Evolutionary conservation across 2,797 vertebrate species (phyloP).

Genomic region (Falco peregrinus): DNA sequence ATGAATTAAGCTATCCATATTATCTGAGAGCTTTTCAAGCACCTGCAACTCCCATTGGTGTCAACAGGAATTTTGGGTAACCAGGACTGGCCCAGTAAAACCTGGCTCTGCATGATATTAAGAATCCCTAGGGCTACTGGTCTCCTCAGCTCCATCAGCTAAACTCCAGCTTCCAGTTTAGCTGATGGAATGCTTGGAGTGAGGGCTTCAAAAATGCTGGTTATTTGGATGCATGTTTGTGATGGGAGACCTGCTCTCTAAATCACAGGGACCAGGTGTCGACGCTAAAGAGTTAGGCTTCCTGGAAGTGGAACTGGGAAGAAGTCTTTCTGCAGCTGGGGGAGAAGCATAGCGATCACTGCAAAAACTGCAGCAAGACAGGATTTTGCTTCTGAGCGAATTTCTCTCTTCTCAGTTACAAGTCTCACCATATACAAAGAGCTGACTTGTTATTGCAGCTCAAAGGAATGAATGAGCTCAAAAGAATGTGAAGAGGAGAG

Average conservation of each 20-base stretch:
- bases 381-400: not conserved
- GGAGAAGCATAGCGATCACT: rapidly evolving
- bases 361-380: not conserved
- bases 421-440: slow-evolving; percentile 49
- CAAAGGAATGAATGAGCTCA: slow-evolving; percentile 64
- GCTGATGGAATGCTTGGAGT: not conserved
- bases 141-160: not conserved
- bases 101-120: not conserved
- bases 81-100: not conserved
- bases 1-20: not conserved
- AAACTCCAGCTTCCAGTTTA: not conserved
- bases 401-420: slow-evolving; percentile 20
- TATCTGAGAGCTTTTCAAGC: slow-evolving; percentile 29
- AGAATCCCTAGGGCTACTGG: not conserved
- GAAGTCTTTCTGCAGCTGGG: not conserved
- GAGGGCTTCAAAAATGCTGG: not conserved
- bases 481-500: slow-evolving; percentile 47
- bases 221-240: not conserved
- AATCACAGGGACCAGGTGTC: not conserved
- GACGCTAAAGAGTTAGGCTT: not conserved
- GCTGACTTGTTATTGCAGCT: slow-evolving; percentile 56
- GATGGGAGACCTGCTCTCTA: not conserved
- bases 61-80: slow-evolving; percentile 30
- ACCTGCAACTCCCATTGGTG: slow-evolving; percentile 37
- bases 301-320: not conserved